Conservation (phyloP, 2,113 vertebrate species). For the Gymnarchus niloticus region DNA sequence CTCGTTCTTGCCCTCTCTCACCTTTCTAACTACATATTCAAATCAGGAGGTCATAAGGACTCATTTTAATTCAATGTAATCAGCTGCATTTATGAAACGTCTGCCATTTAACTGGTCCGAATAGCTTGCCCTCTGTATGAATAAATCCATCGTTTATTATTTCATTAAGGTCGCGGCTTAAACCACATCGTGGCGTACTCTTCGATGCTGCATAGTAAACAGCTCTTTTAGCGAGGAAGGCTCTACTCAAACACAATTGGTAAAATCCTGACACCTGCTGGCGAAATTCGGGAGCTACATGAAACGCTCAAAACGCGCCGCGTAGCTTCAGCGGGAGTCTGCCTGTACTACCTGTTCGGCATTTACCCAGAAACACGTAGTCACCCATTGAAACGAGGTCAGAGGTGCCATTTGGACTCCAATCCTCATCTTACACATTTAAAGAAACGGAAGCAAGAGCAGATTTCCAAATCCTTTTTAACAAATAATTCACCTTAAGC, state of each 20-base stretch:
- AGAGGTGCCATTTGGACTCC: background rate
- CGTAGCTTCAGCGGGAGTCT: background rate
- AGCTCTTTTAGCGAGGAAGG: background rate
- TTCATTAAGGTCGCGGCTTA: background rate
- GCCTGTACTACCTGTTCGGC: background rate
- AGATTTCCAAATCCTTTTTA: background rate
- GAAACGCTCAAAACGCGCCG: background rate
- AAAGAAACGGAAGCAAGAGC: background rate
- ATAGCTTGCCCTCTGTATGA: conserved; percentile 1
- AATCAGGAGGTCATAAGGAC: background rate
- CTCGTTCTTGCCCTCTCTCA: background rate
- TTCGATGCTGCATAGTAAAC: background rate
- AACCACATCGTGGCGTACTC: background rate
- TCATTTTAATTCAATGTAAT: conserved; percentile 2
- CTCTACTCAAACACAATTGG: background rate
- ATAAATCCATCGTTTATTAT: conserved; percentile 12
- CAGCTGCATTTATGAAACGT: background rate
- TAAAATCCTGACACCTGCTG: background rate
- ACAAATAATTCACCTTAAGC: background rate
- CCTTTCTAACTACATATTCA: background rate
- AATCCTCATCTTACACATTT: background rate
- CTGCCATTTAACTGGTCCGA: background rate
- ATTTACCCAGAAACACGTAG: background rate
- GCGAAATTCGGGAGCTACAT: background rate
- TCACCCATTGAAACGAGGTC: background rate